phyloP scores from a whole-genome alignment of 2,113 vertebrate genomes.

The Girardinichthys multiradiatus region DNA sequence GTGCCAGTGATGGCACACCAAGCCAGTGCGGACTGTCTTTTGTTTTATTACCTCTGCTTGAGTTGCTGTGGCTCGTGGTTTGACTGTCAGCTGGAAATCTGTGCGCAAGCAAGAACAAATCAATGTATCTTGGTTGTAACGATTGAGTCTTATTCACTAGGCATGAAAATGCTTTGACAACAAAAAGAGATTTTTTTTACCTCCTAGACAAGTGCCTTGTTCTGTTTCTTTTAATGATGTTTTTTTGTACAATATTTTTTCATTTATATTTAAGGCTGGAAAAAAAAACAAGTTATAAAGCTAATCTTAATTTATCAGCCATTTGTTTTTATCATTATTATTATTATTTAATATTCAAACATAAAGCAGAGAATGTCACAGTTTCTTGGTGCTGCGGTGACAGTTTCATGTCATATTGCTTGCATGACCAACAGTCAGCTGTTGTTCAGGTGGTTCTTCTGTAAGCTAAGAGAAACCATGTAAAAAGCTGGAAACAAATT shows the following conservation, averaged over 20 bases:
- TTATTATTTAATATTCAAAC: background rate
- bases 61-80: background rate
- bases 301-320: background rate
- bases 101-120: background rate
- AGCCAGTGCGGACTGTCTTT: constrained; percentile 1
- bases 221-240: background rate
- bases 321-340: background rate
- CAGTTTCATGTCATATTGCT: background rate
- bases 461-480: background rate
- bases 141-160: background rate
- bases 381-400: constrained; percentile 6
- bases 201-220: background rate
- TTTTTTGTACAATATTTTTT: background rate
- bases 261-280: background rate
- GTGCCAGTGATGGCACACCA: constrained; percentile 25
- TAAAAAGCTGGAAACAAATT: background rate
- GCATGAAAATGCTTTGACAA: background rate
- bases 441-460: background rate
- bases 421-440: background rate
- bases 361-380: background rate
- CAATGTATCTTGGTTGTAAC: background rate
- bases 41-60: constrained; percentile 1
- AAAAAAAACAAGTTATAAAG: background rate
- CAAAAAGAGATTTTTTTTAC: too few species aligned
- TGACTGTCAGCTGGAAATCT: constrained; percentile 2